Conservation (phyloP, 2,888 invertebrate species). For the Eupithecia tripunctaria region DNA sequence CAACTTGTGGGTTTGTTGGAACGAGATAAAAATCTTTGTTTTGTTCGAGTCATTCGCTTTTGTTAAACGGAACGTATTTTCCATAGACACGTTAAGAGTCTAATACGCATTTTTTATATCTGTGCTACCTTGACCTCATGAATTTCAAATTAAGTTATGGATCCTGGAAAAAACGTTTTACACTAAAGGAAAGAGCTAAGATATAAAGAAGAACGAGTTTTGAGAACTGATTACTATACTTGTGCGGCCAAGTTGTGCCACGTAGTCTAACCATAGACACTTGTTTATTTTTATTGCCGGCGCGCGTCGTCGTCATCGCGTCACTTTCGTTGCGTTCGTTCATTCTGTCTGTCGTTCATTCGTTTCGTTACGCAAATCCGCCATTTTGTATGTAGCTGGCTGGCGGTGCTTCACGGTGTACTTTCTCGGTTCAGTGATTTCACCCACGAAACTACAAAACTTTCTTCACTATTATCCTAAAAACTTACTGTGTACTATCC, state of each 20-base stretch:
- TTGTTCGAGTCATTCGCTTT: not conserved
- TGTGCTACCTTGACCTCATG: not conserved
- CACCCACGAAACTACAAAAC: conserved; percentile 75
- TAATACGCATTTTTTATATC: not conserved
- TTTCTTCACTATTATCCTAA: conserved; percentile 67
- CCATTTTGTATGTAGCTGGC: conserved; percentile 85
- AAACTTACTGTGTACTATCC: conserved; percentile 66
- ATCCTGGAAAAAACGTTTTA: not conserved
- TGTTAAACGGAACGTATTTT: not conserved
- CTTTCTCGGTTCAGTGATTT: conserved; percentile 78
- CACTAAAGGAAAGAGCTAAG: not conserved
- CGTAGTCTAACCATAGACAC: conserved; percentile 52
- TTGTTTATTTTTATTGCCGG: conserved; percentile 51
- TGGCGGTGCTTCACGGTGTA: conserved; percentile 81
- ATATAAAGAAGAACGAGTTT: not conserved
- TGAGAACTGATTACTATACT: not conserved
- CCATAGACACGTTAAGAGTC: not conserved
- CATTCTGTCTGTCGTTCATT: conserved; percentile 1
- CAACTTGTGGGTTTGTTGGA: too few species aligned
- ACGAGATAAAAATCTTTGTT: too few species aligned
- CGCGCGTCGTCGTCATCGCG: conserved; percentile 72
- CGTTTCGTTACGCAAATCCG: conserved; percentile 79
- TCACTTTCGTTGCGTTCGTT: conserved; percentile 79
- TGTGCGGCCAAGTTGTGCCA: conserved; percentile 25
- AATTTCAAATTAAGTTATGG: not conserved